These are phyloP conservation scores for Lagopus leucura DNA, from an alignment of 2,113 vertebrate species.

Conservation along the genomic window DNA sequence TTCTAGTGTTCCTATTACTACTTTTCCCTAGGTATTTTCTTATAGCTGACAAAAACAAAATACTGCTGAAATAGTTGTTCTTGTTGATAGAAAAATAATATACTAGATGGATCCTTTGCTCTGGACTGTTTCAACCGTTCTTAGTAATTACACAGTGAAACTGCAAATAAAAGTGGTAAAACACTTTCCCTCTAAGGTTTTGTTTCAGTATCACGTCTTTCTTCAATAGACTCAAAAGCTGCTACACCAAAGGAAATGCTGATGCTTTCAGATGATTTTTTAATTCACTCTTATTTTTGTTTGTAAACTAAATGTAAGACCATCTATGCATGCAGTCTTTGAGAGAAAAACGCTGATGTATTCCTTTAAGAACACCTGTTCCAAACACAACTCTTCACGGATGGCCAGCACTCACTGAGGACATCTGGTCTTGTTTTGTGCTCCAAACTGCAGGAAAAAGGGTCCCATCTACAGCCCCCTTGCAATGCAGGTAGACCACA, in stretches of 20 bases:
- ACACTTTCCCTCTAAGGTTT: background rate
- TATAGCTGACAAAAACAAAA: background rate
- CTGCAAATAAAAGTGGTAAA: background rate
- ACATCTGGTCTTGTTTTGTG: background rate
- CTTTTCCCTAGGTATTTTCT: background rate
- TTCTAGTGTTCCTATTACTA: background rate
- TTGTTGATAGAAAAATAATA: background rate
- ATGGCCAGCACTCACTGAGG: background rate
- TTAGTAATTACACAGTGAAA: background rate
- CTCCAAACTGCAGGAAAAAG: background rate
- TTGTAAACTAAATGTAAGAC: background rate
- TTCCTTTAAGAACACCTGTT: background rate
- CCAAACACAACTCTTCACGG: background rate
- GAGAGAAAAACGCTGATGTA: background rate
- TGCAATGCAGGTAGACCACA: background rate
- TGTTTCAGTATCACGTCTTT: background rate
- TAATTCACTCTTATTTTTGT: background rate
- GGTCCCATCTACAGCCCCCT: background rate
- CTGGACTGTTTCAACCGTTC: background rate
- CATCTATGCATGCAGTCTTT: background rate
- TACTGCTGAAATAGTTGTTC: background rate
- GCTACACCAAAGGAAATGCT: background rate
- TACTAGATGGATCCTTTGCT: background rate
- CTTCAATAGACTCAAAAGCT: background rate
- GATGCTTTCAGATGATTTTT: background rate